Conservation (phyloP, 2,113 vertebrate species). For the Columba janthina region DNA sequence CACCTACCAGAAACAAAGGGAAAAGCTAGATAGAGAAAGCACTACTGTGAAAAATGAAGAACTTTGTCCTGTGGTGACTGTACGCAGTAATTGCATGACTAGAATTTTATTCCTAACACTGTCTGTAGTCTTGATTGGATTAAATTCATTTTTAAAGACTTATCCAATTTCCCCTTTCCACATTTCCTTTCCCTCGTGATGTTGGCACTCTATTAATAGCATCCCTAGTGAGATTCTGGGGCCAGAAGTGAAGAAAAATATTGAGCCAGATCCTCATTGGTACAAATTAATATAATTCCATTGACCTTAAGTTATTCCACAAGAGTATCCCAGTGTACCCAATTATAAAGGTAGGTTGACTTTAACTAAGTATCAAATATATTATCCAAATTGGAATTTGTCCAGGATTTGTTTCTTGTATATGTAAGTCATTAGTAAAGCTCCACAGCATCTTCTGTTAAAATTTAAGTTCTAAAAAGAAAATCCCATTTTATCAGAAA, state of each 20-base stretch:
- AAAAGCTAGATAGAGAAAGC: background rate
- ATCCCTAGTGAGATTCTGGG: conserved; percentile 27
- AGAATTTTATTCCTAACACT: conserved; percentile 6
- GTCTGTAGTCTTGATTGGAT: conserved; percentile 25
- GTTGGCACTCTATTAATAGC: conserved; percentile 47
- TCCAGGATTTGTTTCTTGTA: background rate
- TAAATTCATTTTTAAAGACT: conserved; percentile 47
- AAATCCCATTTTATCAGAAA: background rate
- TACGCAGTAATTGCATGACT: accelerated
- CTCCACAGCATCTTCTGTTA: background rate
- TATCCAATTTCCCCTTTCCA: background rate
- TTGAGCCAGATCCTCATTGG: conserved; percentile 16
- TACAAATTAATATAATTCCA: conserved; percentile 41
- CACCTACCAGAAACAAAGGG: background rate
- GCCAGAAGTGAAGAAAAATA: conserved; percentile 37
- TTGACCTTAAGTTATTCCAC: conserved; percentile 12
- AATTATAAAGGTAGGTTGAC: conserved; percentile 35
- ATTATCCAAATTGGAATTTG: background rate
- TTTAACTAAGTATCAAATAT: conserved; percentile 41
- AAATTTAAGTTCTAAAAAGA: background rate
- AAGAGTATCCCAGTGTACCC: background rate
- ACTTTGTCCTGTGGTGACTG: background rate
- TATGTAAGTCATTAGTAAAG: background rate
- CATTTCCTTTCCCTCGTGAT: background rate
- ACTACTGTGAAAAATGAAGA: background rate